phyloP scores from a whole-genome alignment of 2,113 vertebrate genomes.

The Quiscalus mexicanus region DNA sequence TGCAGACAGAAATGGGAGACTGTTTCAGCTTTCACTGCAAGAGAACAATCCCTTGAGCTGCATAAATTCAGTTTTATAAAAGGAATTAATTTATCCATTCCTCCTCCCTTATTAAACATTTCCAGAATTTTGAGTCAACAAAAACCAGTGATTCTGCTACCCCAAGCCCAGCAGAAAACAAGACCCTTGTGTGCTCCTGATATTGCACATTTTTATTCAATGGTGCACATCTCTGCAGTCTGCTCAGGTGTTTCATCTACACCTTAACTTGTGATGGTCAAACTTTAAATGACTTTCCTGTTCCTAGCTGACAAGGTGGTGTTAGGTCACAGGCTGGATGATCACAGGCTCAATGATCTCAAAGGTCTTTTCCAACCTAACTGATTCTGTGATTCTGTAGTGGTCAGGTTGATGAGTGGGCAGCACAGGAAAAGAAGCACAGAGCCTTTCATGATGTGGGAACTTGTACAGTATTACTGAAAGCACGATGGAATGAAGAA shows the following conservation, averaged over 20 bases:
- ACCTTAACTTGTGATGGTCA: background rate
- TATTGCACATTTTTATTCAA: background rate
- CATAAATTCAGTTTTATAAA: background rate
- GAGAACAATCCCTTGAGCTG: background rate
- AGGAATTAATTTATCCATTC: background rate
- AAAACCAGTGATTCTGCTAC: background rate
- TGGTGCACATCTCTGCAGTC: background rate
- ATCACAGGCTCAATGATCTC: background rate
- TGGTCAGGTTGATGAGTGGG: background rate
- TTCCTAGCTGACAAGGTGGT: background rate
- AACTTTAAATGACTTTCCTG: background rate
- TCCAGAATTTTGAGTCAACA: background rate
- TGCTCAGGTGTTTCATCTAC: background rate
- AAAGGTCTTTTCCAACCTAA: background rate
- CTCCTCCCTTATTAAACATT: background rate
- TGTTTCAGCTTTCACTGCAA: background rate
- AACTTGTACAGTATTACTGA: background rate
- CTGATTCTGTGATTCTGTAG: background rate
- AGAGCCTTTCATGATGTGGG: background rate
- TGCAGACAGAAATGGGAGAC: background rate
- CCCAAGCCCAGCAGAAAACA: background rate
- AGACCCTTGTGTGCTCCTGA: background rate
- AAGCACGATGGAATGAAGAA: background rate
- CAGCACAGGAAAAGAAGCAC: background rate
- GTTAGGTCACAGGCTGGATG: background rate